These are phyloP conservation scores for Drosophila austrosaltans DNA, from an alignment of 2,888 invertebrate genomes.

Conservation along the genomic window DNA sequence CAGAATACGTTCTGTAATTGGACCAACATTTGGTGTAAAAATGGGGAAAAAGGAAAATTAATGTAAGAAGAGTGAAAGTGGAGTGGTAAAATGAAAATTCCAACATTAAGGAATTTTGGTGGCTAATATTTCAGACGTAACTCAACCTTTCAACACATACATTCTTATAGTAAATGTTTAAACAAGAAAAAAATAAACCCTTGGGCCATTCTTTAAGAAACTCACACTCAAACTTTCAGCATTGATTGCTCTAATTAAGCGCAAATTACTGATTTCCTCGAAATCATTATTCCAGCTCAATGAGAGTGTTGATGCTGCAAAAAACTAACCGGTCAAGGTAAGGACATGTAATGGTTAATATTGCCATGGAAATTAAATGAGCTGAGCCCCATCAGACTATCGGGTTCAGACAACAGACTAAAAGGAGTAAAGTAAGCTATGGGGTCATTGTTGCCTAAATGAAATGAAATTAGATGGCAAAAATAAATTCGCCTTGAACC, in stretches of 20 bases:
- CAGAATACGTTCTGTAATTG: conserved; percentile 24
- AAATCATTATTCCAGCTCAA: conserved; percentile 5
- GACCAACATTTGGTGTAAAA: background rate
- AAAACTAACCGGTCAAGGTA: conserved; percentile 11
- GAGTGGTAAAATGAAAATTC: conserved; percentile 3
- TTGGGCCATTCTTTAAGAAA: conserved; percentile 4
- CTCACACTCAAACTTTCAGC: background rate
- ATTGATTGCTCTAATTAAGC: conserved; percentile 14
- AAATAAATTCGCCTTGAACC: conserved; percentile 32
- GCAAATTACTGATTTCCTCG: conserved; percentile 11
- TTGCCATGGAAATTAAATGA: conserved; percentile 6
- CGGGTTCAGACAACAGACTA: background rate
- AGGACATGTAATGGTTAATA: background rate
- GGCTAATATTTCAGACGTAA: conserved; percentile 2
- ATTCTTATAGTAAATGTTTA: too few species aligned
- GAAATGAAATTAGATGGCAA: conserved; percentile 48
- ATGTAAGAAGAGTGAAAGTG: conserved; percentile 6
- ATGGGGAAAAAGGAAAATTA: background rate
- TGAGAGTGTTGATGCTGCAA: conserved; percentile 1
- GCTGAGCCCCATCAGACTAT: conserved; percentile 6
- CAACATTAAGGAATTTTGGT: background rate
- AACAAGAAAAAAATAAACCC: too few species aligned
- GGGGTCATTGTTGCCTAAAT: conserved; percentile 19
- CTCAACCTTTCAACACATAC: background rate
- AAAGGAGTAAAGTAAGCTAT: background rate